Percentiles rank a stretch among this genome's conserved stretches.
Conservation (phyloP, 2,113 vertebrate genomes). For the Zosterops lateralis region DNA sequence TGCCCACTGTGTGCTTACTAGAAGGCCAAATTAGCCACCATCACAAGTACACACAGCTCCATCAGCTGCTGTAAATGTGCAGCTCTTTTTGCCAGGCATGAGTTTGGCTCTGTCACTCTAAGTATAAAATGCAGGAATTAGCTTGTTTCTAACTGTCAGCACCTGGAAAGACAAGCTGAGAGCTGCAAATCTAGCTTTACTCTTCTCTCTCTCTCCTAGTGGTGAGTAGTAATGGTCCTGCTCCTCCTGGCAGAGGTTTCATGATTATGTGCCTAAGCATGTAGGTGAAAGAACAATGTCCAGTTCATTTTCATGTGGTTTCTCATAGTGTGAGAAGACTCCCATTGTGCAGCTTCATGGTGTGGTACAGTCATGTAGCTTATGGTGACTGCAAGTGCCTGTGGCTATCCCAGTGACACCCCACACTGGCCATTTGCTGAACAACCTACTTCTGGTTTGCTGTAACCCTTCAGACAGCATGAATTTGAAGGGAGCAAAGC, state of each 20-base stretch:
- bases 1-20: background rate
- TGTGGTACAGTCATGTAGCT: background rate
- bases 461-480: background rate
- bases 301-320: background rate
- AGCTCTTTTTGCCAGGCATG: constrained; percentile 14
- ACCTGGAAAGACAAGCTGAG: background rate
- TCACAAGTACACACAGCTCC: background rate
- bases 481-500: background rate
- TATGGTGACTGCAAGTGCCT: background rate
- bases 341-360: background rate
- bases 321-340: background rate
- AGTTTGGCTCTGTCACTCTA: background rate
- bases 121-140: constrained; percentile 16
- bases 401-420: background rate
- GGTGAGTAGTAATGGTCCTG: background rate
- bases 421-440: background rate
- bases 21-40: background rate
- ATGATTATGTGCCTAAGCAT: background rate
- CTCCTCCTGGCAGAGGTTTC: background rate
- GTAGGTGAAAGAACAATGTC: background rate
- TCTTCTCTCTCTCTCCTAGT: background rate
- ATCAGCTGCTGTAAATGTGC: constrained; percentile 12
- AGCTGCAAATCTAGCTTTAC: constrained; percentile 1
- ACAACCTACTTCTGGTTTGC: background rate
- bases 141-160: background rate